Base-by-base conservation (phyloP, 2,888 invertebrate genomes). In the Tenthredo distinguenda region DNA sequence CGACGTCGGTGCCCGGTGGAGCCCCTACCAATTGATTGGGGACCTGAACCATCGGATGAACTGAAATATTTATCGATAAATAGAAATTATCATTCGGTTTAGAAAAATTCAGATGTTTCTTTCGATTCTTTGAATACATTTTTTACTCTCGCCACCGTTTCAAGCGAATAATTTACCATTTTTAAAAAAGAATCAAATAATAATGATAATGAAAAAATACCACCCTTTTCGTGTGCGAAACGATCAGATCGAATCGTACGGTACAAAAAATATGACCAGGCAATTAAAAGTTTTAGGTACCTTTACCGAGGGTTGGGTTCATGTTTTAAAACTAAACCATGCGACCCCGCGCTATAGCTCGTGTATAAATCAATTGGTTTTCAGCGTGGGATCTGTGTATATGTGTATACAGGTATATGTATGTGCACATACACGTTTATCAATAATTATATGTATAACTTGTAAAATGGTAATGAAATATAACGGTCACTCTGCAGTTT, bases 21-120 rank as follows among this genome's bases (percentile, higher is more conserved):
- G 98, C 98, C 55, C 98, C 98, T 87, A 98, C 98, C 93, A 98
- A 95, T 95, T 98, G 98, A 95, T 98, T 98, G 90, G 98, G 98
- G 90, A 98, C 98, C 96, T 98, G 98, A 90, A 98, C 98, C 94
- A 98, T 95, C 83, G 98, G 98, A 94, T 98, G 98, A 95, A 98
- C 98, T 98, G 96, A 71, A 95, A 94, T 91, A 91, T 86, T 87
- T 88, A 74, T 74, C 40, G 15, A 34, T 31, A 68, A 62, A 1
- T 9, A 62, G 58, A 65, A 18, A 34, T 68, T 15, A 68, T 31
- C 31, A 10, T 68, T 21, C 0, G 3, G 4, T 6, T 12, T 68
- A 0, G 31, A 65, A 68, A 34, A 31, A 1, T 1, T 72, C 2
- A 9, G 18, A 7, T 15, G 10, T 7, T 40, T 72, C n/a, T 18